Percentiles rank a stretch among this genome's conserved stretches.
phyloP scores from a whole-genome alignment of 2,797 vertebrate genomes.

The Anolis apletophallus region DNA sequence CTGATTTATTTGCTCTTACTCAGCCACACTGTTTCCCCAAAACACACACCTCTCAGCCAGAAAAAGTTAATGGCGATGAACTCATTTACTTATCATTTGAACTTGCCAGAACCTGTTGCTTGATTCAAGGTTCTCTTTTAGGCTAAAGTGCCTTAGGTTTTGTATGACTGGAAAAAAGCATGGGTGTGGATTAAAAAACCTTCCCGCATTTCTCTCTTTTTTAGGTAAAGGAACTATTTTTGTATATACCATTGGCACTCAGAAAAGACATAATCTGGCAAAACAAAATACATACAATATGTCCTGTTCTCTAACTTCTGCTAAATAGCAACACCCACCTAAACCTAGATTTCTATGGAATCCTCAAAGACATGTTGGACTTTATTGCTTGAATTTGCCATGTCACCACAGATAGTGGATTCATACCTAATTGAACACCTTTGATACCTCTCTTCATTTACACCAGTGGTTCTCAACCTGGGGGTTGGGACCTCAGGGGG shows the following conservation, averaged over 20 bases:
- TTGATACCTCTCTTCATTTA: too few relatives aligned
- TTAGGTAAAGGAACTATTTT: not conserved
- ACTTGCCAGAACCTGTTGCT: slow-evolving; percentile 55
- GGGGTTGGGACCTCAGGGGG: too few relatives aligned
- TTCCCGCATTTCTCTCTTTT: not conserved
- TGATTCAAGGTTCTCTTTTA: slow-evolving; percentile 46
- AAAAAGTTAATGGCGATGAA: slow-evolving; percentile 29
- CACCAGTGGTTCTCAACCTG: too few relatives aligned
- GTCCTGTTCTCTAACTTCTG: slow-evolving; percentile 40
- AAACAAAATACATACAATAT: slow-evolving; percentile 3
- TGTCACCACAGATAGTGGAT: too few relatives aligned
- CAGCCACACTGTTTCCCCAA: not conserved
- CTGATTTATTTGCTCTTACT: not conserved
- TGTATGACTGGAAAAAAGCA: slow-evolving; percentile 47
- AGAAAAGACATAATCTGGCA: too few relatives aligned
- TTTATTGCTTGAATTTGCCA: too few relatives aligned
- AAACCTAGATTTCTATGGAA: slow-evolving; percentile 49
- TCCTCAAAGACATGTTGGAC: slow-evolving; percentile 43
- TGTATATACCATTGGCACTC: not conserved
- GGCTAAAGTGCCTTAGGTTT: slow-evolving; percentile 3
- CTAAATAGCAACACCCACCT: not conserved
- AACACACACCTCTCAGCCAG: slow-evolving; percentile 36
- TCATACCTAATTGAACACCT: too few relatives aligned
- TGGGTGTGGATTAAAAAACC: not conserved
- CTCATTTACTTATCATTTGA: slow-evolving; percentile 40